Base-by-base conservation (phyloP, 2,113 vertebrate species). In the Capricornis sumatraensis region DNA sequence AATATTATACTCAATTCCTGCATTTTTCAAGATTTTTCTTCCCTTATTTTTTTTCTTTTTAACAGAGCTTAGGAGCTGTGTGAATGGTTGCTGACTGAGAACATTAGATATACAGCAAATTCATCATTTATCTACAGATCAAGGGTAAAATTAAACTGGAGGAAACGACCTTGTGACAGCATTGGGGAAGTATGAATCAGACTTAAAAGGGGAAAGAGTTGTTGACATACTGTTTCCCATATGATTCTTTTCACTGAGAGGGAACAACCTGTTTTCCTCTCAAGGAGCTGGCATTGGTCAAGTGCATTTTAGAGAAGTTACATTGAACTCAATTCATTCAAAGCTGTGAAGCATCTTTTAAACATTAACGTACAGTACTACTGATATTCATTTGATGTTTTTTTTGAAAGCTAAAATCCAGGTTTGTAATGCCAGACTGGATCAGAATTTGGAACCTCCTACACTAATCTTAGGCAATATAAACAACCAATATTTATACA, bases 61-160 rank as follows among this genome's bases (percentile, higher is more conserved):
- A 90, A 4, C 36, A 95, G 83, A 74, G 36, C 2, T 91, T 81
- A 79, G 52, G 57, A 95, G 74, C 33, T 85, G 17, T 82, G 79
- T 33, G 60, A 82, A 96, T 93, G 91, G 2, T 30, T 76, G 45
- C 43, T 28, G 64, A 58, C 57, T 52, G 86, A 91, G 12, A 91
- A n/a, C 1, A 82, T n/a, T 71, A 36, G 21, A 78, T 45, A 88
- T 0, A 12, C 43, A 81, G 47, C n/a, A 87, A 95, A 64, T 1
- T 79, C 47, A 13, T 33, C 53, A 40, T 98, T 96, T 97, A 74
- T 83, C 47, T 45, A 64, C 17, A 95, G 57, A 92, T 93, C n/a
- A 71, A 96, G 52, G 50, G 53, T 28, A 95, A 71, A 95, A 89
- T 94, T 97, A 96, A 82, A 47, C 15, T 28, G 14, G 47, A 91